Percentiles rank a stretch among this genome's conserved stretches.
phyloP scores from a whole-genome alignment of 2,888 invertebrate species.

The Caenorhabditis wallacei region DNA sequence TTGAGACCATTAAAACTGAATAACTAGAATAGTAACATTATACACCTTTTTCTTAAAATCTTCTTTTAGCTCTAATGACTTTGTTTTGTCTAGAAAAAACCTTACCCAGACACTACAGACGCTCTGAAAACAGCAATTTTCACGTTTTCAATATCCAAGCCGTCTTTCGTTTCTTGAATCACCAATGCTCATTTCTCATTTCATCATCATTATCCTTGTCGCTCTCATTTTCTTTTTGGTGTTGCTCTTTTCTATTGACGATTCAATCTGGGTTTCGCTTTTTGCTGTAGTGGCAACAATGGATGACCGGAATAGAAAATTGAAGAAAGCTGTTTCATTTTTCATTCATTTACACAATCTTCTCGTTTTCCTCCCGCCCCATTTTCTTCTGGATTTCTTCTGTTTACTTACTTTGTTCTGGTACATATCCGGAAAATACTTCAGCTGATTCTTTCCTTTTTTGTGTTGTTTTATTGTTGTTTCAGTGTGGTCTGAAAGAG shows the following conservation, averaged over 20 bases:
- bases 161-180: constrained; percentile 19
- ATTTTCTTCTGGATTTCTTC: constrained; percentile 1
- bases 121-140: constrained; percentile 19
- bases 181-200: constrained; percentile 12
- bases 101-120: neutral
- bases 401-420: constrained; percentile 42
- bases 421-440: constrained; percentile 14
- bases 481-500: neutral
- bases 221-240: neutral
- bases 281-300: constrained; percentile 7
- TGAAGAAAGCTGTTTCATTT: constrained; percentile 52
- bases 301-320: constrained; percentile 23
- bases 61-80: constrained; percentile 9
- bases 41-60: neutral
- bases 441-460: neutral
- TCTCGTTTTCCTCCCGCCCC: neutral
- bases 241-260: constrained; percentile 18
- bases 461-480: neutral
- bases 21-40: no score
- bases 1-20: no score
- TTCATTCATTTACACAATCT: constrained; percentile 53
- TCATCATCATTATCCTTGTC: constrained; percentile 26
- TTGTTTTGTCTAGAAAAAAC: constrained; percentile 14
- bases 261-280: constrained; percentile 7
- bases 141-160: constrained; percentile 46